Conservation (phyloP, 2,888 invertebrate genomes). For the Helleia helle region DNA sequence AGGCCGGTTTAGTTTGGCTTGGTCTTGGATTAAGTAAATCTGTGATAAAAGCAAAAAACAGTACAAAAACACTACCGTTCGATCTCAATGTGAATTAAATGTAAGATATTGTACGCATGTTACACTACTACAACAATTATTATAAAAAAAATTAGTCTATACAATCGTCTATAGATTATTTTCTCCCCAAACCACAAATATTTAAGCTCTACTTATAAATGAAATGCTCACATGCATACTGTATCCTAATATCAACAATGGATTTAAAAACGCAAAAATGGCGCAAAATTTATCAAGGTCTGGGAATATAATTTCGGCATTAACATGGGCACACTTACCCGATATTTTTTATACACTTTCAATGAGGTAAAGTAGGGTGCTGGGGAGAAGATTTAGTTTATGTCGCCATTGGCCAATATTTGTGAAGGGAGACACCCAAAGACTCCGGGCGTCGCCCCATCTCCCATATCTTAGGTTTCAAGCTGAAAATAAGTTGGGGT, state of each 20-base stretch:
- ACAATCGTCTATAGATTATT: no score
- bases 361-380: slow-evolving; percentile 34
- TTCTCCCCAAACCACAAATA: no score
- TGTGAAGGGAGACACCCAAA: slow-evolving; percentile 43
- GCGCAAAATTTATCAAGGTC: slow-evolving; percentile 25
- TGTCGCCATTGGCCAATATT: slow-evolving; percentile 43
- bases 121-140: no score
- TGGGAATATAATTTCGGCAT: slow-evolving; percentile 24
- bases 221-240: background rate
- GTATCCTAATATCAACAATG: background rate
- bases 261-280: slow-evolving; percentile 10
- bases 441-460: slow-evolving; percentile 34
- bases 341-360: slow-evolving; percentile 47
- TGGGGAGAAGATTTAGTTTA: slow-evolving; percentile 46
- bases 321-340: slow-evolving; percentile 28
- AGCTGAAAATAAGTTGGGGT: slow-evolving; percentile 1
- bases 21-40: no score
- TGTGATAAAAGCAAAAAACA: no score
- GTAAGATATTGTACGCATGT: no score
- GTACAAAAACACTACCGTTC: no score
- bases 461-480: slow-evolving; percentile 8
- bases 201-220: no score
- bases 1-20: no score
- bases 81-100: no score
- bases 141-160: no score